Evolutionary conservation across 2,888 invertebrate species (phyloP), one percentile per base, ranked within the genome.

Genomic region (Eupithecia tripunctaria): DNA sequence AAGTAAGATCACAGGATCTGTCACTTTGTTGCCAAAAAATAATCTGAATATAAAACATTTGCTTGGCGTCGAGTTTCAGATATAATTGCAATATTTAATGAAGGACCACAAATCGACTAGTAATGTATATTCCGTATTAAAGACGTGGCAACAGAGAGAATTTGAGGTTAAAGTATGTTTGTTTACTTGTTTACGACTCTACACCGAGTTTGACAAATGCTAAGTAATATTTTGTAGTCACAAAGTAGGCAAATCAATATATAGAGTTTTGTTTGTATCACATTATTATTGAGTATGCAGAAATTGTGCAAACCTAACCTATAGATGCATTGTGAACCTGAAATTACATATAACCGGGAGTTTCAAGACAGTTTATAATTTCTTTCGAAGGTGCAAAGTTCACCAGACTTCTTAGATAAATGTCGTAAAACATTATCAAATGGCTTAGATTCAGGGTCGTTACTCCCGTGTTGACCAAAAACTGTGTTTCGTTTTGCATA

Each of bases 371-470:
- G 32, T n/a, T 8, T 36, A 36, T 36, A 63, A 27, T 29, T 32
- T 21, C 25, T 63, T n/a, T 2, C 8, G 7, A 21, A 12, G 64
- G 75, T 68, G 72, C 73, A 68, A 62, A 72, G 71, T 43, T 69
- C 74, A 41, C 56, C 32, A 38, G 64, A 15, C 51, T 36, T 18
- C 25, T 43, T 68, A 36, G 67, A 74, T 71, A 72, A 67, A 15
- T 41, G 66, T 72, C 71, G 68, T 74, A 71, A 74, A 76, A 62
- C 56, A 25, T 77, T 72, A 74, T 77, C 74, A 73, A 77, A 73
- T 38, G 66, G 71, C 73, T 74, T 76, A 75, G 56, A 62, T 71
- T 66, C 41, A 71, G 76, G 75, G 76, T 75, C 71, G 70, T 72
- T 75, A 51, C 68, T 63, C 76, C 67, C 68, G 41, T 18, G 3